phyloP scores from a whole-genome alignment of 2,888 invertebrate genomes.

The Caenorhabditis sp. region DNA sequence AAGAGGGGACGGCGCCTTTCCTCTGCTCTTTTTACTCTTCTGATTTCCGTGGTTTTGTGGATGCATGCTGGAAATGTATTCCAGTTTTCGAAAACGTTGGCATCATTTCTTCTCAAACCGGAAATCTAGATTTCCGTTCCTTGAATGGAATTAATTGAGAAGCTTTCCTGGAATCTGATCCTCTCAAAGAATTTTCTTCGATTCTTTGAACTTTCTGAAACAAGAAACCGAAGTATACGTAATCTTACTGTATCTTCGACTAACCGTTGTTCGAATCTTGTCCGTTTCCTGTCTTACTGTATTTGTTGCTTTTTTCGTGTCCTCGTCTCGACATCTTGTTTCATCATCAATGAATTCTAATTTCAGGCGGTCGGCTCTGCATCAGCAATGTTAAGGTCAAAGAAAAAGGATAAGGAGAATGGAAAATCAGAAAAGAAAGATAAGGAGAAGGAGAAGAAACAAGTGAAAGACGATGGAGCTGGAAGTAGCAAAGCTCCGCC shows the following conservation, averaged over 20 bases:
- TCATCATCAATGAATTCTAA: background rate
- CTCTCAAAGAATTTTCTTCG: background rate
- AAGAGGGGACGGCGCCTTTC: slow-evolving; percentile 29
- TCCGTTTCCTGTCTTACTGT: background rate
- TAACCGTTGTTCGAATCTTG: background rate
- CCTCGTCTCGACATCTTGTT: background rate
- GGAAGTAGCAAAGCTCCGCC: slow-evolving; percentile 27
- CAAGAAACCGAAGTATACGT: no score
- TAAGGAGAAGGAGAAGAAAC: slow-evolving; percentile 56
- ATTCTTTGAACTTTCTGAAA: background rate
- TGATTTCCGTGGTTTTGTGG: slow-evolving; percentile 39
- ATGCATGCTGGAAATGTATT: background rate
- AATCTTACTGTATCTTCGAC: background rate
- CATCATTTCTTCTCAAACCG: background rate
- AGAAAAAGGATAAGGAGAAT: slow-evolving; percentile 71
- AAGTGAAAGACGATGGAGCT: slow-evolving; percentile 38
- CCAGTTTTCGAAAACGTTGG: slow-evolving; percentile 4
- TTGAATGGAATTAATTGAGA: slow-evolving; percentile 1
- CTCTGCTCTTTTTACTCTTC: slow-evolving; percentile 17
- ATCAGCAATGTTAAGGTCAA: slow-evolving; percentile 72
- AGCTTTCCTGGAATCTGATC: background rate
- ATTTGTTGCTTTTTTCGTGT: background rate
- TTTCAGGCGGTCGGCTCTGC: slow-evolving; percentile 69
- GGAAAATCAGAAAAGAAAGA: slow-evolving; percentile 58
- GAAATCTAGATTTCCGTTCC: background rate